Evolutionary conservation across 2,888 invertebrate species (phyloP), one percentile per base, ranked within the genome.

Genomic region (Drosophila buzzatii): DNA sequence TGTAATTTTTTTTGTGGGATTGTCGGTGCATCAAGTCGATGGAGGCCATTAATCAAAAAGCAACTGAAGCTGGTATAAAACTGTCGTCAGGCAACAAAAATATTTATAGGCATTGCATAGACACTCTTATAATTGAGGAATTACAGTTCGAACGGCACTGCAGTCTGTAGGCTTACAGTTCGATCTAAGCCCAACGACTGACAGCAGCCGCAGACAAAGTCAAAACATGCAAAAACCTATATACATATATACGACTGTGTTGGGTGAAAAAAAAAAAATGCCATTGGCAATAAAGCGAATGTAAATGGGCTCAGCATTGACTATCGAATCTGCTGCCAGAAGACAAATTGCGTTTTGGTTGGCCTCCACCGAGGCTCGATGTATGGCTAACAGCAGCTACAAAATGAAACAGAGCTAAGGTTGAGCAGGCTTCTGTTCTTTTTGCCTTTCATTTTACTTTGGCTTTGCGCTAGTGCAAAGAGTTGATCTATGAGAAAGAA

Each of bases 301-400:
- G 85, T 78, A 82, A 90, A 86, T 81, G 79, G 83, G 88, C 81
- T 85, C 81, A 84, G 74, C 75, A 81, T 75, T 76, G 83, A 82
- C 80, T 74, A 81, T 89, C 80, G 88, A 76, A 69, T 73, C 84
- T 77, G 82, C 67, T 79, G 85, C 67, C 82, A 82, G 73, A 90
- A 92, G 92, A 91, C 91, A 92, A 91, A 91, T 91, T 91, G 89
- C 91, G 81, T 89, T 88, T 88, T 84, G 88, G 81, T 70, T 73
- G 72, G 55, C 55, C 56, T 55, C 69, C 55, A 35, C 33, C 31
- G 39, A 20, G 47, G 55, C 60, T 73, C 57, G 23, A 18, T 62
- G 83, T 82, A 85, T 82, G 80, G 82, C 85, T 83, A 78, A 73
- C 71, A 82, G 78, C 79, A 79, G 80, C 81, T 86, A 59, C 76